Evolutionary conservation across 1,140 invertebrate species (phyloP), one percentile per base, ranked within the genome.

Genomic region (Cheumatopsyche charites): DNA sequence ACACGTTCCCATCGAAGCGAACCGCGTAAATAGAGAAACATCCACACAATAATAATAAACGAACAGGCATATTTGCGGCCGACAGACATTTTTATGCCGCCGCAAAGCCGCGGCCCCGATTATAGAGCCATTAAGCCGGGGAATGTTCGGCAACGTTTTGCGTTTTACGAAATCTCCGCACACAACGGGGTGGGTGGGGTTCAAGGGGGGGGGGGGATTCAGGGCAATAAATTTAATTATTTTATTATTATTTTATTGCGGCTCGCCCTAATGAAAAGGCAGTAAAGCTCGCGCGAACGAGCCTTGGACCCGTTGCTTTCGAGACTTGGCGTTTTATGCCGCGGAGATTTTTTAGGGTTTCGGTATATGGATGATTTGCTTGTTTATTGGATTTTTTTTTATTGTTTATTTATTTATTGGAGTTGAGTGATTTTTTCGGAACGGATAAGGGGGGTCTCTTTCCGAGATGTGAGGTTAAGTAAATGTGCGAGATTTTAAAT

Each of bases 211-310:
- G 23, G 55, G 11, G 61, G 36, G 36, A 19, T 26, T 21, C 61
- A 62, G 15, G 25, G 62, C 15, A 41, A 65, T 65, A 65, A 65
- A 65, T 43, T 65, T 65, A 45, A 65, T 45, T 43, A 45, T 65
- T 65, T 65, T 43, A 45, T 65, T 65, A 42, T 65, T 65, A 65
- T 65, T 65, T 65, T 65, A 43, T 42, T 43, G 62, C 62, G 26
- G 61, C 25, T 13, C 21, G 55, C 19, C 55, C 23, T 58, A 58
- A 58, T 58, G 55, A 58, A 58, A 58, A 19, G 55, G 55, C 55
- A 5, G 23, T 58, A 58, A 58, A 58, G 23, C 13, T n/a, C n/a
- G 55, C 29, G 43, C 15, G 4, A 58, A 58, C 55, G 55, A 25
- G 55, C 9, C 21, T n/a, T 23, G 19, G 55, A 23, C 17, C 55